Evolutionary conservation across 1,140 invertebrate species (phyloP).

Genomic region (Zaprionus camerounensis): DNA sequence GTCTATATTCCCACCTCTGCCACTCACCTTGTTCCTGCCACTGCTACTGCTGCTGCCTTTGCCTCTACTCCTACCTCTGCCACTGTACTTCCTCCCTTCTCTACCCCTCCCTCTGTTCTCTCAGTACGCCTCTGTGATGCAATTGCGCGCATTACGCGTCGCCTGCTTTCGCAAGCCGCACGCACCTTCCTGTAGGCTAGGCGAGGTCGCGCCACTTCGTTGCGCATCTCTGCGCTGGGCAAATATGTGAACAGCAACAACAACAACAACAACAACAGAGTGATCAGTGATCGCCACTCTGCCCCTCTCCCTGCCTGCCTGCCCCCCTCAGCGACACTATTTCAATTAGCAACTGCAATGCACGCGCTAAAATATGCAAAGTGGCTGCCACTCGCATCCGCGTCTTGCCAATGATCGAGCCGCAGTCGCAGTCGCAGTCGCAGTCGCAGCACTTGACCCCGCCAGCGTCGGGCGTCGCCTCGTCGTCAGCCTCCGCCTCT

Average conservation of each 20-base stretch:
- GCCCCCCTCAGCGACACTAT: conserved; percentile 58
- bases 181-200: conserved; percentile 68
- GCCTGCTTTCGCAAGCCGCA: conserved; percentile 46
- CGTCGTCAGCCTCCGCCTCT: conserved; percentile 10
- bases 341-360: conserved; percentile 83
- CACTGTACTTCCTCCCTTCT: background rate
- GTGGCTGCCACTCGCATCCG: conserved; percentile 63
- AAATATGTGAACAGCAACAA: conserved; percentile 68
- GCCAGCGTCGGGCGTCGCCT: conserved; percentile 22
- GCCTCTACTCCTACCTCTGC: too few species aligned
- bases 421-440: conserved; percentile 12
- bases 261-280: conserved; percentile 40
- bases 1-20: background rate
- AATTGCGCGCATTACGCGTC: conserved; percentile 62
- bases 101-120: background rate
- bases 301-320: background rate
- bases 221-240: conserved; percentile 76
- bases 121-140: conserved; percentile 60
- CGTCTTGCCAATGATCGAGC: conserved; percentile 55
- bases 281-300: conserved; percentile 19
- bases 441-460: conserved; percentile 67
- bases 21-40: background rate
- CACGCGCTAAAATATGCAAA: conserved; percentile 80
- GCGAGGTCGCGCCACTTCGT: conserved; percentile 75
- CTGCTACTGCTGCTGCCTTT: background rate